Conservation (phyloP, 2,113 vertebrate genomes). For the Xenopus laevis region DNA sequence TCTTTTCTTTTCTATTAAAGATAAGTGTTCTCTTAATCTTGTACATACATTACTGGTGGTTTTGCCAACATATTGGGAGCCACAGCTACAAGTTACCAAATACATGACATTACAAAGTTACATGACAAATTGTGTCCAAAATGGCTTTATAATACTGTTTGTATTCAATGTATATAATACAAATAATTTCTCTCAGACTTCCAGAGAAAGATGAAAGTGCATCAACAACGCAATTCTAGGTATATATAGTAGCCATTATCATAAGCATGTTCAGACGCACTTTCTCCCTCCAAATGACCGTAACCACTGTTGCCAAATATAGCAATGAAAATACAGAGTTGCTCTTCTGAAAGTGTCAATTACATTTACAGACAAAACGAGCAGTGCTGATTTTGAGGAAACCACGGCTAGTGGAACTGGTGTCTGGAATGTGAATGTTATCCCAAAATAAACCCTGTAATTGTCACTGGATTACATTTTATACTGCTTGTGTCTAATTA, state of each 20-base stretch:
- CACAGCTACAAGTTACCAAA: too few species aligned
- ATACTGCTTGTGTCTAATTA: constrained; percentile 29
- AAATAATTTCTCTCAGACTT: too few species aligned
- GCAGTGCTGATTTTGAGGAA: constrained; percentile 10
- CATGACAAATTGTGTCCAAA: too few species aligned
- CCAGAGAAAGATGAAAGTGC: not conserved
- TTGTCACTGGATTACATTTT: constrained; percentile 34
- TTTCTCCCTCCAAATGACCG: not conserved
- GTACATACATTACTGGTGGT: too few species aligned
- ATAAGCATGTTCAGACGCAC: too few species aligned
- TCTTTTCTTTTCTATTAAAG: too few species aligned
- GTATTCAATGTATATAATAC: too few species aligned
- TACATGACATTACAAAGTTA: too few species aligned
- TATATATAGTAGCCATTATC: not conserved
- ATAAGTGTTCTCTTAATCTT: too few species aligned
- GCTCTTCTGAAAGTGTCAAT: constrained; percentile 28
- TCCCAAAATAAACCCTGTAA: constrained; percentile 39
- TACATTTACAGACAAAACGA: constrained; percentile 17
- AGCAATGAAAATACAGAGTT: constrained; percentile 31
- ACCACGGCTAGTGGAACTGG: not conserved
- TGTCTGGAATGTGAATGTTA: constrained; percentile 31
- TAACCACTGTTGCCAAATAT: constrained; percentile 31
- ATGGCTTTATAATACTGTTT: too few species aligned
- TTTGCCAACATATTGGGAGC: too few species aligned
- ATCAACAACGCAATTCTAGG: not conserved